These are phyloP conservation scores for Tryphoninae sp. DNA, from an alignment of 2,888 invertebrate species.

Conservation along the genomic window DNA sequence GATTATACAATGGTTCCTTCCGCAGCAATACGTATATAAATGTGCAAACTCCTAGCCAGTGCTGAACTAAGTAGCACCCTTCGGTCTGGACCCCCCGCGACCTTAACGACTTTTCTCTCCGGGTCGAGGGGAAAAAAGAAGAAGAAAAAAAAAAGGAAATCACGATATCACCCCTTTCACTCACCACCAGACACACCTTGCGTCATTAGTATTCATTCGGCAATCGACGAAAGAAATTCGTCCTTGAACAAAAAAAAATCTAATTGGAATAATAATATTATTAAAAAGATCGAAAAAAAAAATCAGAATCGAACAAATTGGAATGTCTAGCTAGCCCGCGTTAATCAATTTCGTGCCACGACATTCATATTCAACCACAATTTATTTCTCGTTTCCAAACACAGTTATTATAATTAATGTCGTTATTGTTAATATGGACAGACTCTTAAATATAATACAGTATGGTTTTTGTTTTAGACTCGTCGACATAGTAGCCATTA, in stretches of 20 bases:
- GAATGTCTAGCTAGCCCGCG: neutral
- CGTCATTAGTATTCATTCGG: constrained; percentile 42
- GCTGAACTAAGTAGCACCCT: constrained; percentile 70
- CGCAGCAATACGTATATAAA: constrained; percentile 79
- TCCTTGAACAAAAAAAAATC: constrained; percentile 5
- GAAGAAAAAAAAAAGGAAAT: constrained; percentile 19
- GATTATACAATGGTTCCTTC: constrained; percentile 82
- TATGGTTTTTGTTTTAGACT: constrained; percentile 79
- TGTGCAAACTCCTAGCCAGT: constrained; percentile 75
- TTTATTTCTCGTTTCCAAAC: constrained; percentile 82
- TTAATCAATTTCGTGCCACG: constrained; percentile 63
- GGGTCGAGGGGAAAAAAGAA: constrained; percentile 45
- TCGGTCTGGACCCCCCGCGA: constrained; percentile 74
- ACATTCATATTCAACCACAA: constrained; percentile 81
- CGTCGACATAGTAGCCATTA: constrained; percentile 80
- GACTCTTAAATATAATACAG: constrained; percentile 82
- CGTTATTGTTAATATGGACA: constrained; percentile 81
- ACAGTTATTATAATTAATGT: constrained; percentile 82
- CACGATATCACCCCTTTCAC: constrained; percentile 20
- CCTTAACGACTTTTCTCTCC: constrained; percentile 70
- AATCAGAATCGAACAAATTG: neutral
- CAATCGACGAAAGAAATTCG: constrained; percentile 17
- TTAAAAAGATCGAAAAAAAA: neutral
- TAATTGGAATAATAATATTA: constrained; percentile 21
- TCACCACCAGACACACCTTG: constrained; percentile 17